Percentiles rank a stretch among this genome's conserved stretches.
Conservation (phyloP, 2,797 vertebrate species). For the Eidolon dupreanum region DNA sequence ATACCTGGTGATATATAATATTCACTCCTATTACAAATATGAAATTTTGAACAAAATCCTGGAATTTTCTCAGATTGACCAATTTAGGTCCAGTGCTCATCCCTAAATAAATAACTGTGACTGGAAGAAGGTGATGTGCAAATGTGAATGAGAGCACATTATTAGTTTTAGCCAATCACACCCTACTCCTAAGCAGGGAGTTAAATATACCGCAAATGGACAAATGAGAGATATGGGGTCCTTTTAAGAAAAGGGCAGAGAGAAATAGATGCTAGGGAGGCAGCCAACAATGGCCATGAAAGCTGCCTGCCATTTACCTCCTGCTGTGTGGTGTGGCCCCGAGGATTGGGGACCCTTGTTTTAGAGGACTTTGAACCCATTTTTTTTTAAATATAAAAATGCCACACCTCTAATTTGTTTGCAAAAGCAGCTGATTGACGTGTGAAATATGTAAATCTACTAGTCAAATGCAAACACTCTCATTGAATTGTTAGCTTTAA, state of each 20-base stretch:
- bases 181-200: neutral
- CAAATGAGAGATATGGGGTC: neutral
- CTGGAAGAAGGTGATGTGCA: neutral
- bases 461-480: neutral
- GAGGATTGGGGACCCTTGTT: too few species aligned
- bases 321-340: too few species aligned
- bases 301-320: neutral
- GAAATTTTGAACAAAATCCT: neutral
- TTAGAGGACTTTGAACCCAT: neutral
- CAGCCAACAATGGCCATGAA: neutral
- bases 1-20: neutral
- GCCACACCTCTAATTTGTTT: slow-evolving; percentile 11
- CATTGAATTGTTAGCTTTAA: neutral
- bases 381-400: neutral
- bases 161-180: neutral
- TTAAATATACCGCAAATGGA: neutral
- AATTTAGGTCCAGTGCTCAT: neutral
- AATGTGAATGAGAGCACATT: neutral
- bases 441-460: neutral
- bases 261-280: neutral
- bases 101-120: neutral
- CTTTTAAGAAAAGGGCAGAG: neutral
- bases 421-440: neutral
- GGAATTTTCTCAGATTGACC: neutral
- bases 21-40: neutral